Evolutionary conservation across 2,888 invertebrate species (phyloP), one percentile per base, ranked within the genome.

Genomic region (Heterodera filipjevi): DNA sequence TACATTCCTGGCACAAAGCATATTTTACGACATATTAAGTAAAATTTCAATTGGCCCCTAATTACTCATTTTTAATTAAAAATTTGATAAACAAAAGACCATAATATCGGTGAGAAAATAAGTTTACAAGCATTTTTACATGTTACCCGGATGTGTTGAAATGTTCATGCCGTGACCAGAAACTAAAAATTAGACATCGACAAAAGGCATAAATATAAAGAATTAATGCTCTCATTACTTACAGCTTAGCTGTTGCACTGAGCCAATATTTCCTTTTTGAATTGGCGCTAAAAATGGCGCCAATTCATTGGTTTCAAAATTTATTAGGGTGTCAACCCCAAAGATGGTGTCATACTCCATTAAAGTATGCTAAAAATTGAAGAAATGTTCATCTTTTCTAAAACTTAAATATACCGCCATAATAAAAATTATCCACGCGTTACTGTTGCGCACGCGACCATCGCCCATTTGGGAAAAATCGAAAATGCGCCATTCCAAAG

Each of bases 401-500:
- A n/a, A n/a, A n/a, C n/a, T n/a, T n/a, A n/a, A 1, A 64, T 44
- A 12, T 73, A 81, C 81, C 16, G 82, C 81, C 14, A 81, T 59
- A 10, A 82, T 80, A 35, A 82, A 66, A 14, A 82, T 44, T 53
- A 82, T 81, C 81, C 81, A 81, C 27, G 81, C 49, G 39, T 82
- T 78, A 0, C 68, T 16, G 22, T 22, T 33, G 32, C 77, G 82
- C 27, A 81, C 82, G 2, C 49, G 49, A 5, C 82, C 66, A 22
- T 73, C 70, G 8, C 75, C 73, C 72, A 81, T 49, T 12, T 19
- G 46, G 33, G 35, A 44, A 53, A 73, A 82, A 44, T 81, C 53
- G 44, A 81, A 81, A n/a, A 39, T 35, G 30, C 81, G n/a, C 33
- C 33, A 74, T 27, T 80, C 80, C 49, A 80, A 59, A 77, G 78